Base-by-base conservation (phyloP, 92 coral and sea anemone species). In the Heliopora coerulea region DNA sequence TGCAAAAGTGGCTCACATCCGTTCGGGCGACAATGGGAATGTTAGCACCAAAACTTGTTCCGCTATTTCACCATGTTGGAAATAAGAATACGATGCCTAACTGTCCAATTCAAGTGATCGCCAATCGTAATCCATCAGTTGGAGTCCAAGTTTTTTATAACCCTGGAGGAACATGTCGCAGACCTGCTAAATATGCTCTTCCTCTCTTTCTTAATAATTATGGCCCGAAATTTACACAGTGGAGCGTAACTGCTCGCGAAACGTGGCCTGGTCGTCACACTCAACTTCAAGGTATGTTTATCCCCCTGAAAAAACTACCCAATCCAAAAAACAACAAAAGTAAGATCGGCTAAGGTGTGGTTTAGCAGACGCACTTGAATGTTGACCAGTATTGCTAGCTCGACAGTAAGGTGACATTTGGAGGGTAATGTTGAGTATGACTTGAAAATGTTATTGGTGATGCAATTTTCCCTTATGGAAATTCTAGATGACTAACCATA, bases 241-340 rank as follows among this genome's bases (percentile, higher is more conserved):
- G 95, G 91, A 90, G 89, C 25, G 80, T 83, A 3, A 80, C 83
- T 59, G 91, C 98, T 2, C 98, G 90, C 52, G 98, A 93, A 65
- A 87, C 87, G 17, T 79, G 87, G 67, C 98, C 98, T 5, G 98
- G 98, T 11, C 98, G 90, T 39, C 98, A 93, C 54, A 83, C 96
- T 7, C 95, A 93, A 90, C 87, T 93, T 24, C 72, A 59, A 50
- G 59, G 67, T 48, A 2, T 6, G 52, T 15, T n/a, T n/a, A n/a
- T n/a, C n/a, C n/a, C n/a, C n/a, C n/a, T n/a, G n/a, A n/a, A n/a
- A n/a, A n/a, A n/a, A n/a, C n/a, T n/a, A n/a, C n/a, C n/a, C n/a
- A n/a, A n/a, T n/a, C n/a, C n/a, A n/a, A n/a, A n/a, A n/a, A n/a
- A n/a, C n/a, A n/a, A n/a, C n/a, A n/a, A n/a, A n/a, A n/a, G n/a